These are phyloP conservation scores for Acropora yongei DNA, from an alignment of 64 coral and sea anemone species.

Conservation along the genomic window DNA sequence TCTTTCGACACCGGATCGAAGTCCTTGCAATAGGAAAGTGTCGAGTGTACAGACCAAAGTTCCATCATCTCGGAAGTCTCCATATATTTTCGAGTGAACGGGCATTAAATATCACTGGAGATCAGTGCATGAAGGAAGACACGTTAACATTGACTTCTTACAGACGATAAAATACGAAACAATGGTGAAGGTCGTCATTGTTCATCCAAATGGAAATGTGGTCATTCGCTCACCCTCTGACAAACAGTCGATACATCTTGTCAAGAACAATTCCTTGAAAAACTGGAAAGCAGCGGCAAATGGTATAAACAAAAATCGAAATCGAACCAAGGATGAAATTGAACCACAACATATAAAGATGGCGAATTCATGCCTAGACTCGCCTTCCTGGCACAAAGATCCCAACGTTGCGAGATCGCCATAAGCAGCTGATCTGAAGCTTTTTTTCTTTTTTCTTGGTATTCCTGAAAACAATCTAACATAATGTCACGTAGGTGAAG, in stretches of 20 bases:
- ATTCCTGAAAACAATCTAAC: neutral
- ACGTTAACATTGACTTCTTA: neutral
- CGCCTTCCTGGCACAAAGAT: neutral
- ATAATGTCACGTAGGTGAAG: too few relatives aligned
- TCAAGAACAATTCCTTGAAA: conserved; percentile 41
- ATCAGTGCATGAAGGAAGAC: neutral
- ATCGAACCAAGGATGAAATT: too few relatives aligned
- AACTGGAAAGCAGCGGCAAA: conserved; percentile 62
- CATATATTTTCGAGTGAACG: neutral
- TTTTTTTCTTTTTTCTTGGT: too few relatives aligned
- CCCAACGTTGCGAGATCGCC: too few relatives aligned
- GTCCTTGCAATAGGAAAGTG: conserved; percentile 3
- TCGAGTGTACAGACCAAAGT: neutral
- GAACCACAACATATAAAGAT: too few relatives aligned
- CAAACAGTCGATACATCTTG: conserved; percentile 9
- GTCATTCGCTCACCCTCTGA: conserved; percentile 23
- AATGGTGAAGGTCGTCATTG: conserved; percentile 51
- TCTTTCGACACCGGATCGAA: neutral
- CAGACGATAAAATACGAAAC: neutral
- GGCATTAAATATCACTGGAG: neutral
- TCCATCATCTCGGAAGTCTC: neutral
- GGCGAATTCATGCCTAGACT: neutral
- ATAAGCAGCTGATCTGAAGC: too few relatives aligned
- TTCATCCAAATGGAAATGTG: conserved; percentile 53
- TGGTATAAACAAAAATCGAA: neutral